phyloP scores from a whole-genome alignment of 92 coral and sea anemone genomes.

The Plumapathes pennacea region DNA sequence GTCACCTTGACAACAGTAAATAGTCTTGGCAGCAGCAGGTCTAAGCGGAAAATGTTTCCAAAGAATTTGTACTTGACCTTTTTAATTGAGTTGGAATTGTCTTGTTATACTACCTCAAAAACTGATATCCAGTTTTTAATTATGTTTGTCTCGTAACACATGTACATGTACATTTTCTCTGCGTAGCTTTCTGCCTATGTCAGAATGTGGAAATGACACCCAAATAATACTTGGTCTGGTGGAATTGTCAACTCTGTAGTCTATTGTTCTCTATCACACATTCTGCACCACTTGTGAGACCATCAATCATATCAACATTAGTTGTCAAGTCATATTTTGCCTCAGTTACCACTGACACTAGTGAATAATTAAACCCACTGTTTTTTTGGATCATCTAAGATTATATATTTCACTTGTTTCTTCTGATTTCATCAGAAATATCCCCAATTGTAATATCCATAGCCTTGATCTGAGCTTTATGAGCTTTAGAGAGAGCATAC shows the following conservation, averaged over 20 bases:
- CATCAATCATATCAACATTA: slow-evolving; percentile 45
- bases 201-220: slow-evolving; percentile 36
- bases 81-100: slow-evolving; percentile 31
- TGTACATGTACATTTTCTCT: slow-evolving; percentile 36
- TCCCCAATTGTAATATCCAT: slow-evolving; percentile 60
- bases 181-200: slow-evolving; percentile 20
- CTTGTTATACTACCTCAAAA: slow-evolving; percentile 43
- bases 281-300: slow-evolving; percentile 59
- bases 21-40: slow-evolving; percentile 53
- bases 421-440: slow-evolving; percentile 45
- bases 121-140: slow-evolving; percentile 36
- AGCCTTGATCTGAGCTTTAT: slow-evolving; percentile 41
- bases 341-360: slow-evolving; percentile 17
- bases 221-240: slow-evolving; percentile 66
- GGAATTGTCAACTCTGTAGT: slow-evolving; percentile 40
- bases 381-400: slow-evolving; percentile 55
- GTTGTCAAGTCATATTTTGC: slow-evolving; percentile 61
- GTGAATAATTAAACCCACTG: slow-evolving; percentile 58
- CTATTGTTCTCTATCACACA: slow-evolving; percentile 54
- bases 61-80: slow-evolving; percentile 25
- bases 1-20: slow-evolving; percentile 57
- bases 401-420: slow-evolving; percentile 36
- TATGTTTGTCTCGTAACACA: slow-evolving; percentile 13
- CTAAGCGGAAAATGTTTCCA: slow-evolving; percentile 46
- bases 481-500: slow-evolving; percentile 7